Evolutionary conservation across 2,888 invertebrate species (phyloP).

Genomic region (Acanthosepion esculentum): DNA sequence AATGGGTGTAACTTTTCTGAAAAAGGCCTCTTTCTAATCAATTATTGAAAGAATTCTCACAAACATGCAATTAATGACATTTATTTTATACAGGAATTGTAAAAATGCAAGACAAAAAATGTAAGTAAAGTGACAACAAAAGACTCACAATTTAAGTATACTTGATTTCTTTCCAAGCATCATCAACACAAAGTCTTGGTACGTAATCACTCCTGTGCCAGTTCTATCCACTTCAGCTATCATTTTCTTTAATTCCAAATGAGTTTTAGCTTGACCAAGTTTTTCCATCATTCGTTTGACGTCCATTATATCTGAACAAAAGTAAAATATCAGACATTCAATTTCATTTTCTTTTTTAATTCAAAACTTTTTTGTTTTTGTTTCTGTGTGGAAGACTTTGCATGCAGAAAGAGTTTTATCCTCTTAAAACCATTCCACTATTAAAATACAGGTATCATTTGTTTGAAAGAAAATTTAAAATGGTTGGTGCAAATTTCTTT

Average conservation of each 20-base stretch:
- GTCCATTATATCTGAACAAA: conserved; percentile 69
- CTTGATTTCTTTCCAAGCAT: conserved; percentile 70
- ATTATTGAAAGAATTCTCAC: background rate
- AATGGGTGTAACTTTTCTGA: background rate
- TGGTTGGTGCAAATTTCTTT: too few species aligned
- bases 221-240: conserved; percentile 70
- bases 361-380: too few species aligned
- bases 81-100: background rate
- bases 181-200: conserved; percentile 72
- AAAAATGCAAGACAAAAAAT: background rate
- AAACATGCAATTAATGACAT: conserved; percentile 3
- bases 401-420: too few species aligned
- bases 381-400: too few species aligned
- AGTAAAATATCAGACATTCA: background rate
- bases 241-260: conserved; percentile 73
- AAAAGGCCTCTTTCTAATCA: background rate
- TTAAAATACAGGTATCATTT: too few species aligned
- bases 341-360: background rate
- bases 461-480: too few species aligned
- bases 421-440: too few species aligned
- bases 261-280: conserved; percentile 72
- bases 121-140: background rate
- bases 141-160: conserved; percentile 71
- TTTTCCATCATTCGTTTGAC: conserved; percentile 72
- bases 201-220: conserved; percentile 68